phyloP scores from a whole-genome alignment of 2,797 vertebrate species.

The Staurois parvus region DNA sequence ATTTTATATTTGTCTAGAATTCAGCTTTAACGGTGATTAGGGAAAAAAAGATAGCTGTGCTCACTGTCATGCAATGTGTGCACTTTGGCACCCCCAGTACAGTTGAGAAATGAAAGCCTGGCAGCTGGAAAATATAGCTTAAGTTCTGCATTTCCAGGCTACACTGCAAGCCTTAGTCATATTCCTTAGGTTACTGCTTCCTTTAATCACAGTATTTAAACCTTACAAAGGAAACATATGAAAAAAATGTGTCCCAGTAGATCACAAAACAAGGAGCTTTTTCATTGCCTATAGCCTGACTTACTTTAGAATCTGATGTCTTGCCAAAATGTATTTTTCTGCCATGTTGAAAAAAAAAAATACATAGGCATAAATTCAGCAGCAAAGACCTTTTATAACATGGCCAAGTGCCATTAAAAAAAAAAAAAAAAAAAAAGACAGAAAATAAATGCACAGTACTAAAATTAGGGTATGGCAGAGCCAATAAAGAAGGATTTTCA shows the following conservation, averaged over 20 bases:
- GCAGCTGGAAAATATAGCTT: conserved; percentile 31
- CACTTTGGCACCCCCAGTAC: conserved; percentile 8
- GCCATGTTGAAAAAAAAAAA: conserved; percentile 29
- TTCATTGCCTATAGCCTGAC: conserved; percentile 33
- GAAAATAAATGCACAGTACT: background rate
- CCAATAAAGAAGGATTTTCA: conserved; percentile 43
- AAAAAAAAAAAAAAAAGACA: background rate
- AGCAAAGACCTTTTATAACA: conserved; percentile 30
- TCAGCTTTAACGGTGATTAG: no score
- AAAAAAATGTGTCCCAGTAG: conserved; percentile 39
- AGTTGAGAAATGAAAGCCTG: conserved; percentile 1
- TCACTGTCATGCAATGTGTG: background rate
- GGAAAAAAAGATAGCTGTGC: background rate
- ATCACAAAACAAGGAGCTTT: conserved; percentile 40
- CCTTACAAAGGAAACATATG: conserved; percentile 37
- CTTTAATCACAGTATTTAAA: conserved; percentile 47
- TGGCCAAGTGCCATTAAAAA: conserved; percentile 34
- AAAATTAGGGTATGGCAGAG: conserved; percentile 13
- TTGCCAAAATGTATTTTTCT: conserved; percentile 59
- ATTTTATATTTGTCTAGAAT: no score
- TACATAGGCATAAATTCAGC: conserved; percentile 9
- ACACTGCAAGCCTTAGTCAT: conserved; percentile 29
- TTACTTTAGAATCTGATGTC: conserved; percentile 38
- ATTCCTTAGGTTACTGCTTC: conserved; percentile 50
- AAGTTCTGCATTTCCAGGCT: conserved; percentile 10